Evolutionary conservation across 2,888 invertebrate genomes (phyloP).

Genomic region (Phaedon cochleariae): DNA sequence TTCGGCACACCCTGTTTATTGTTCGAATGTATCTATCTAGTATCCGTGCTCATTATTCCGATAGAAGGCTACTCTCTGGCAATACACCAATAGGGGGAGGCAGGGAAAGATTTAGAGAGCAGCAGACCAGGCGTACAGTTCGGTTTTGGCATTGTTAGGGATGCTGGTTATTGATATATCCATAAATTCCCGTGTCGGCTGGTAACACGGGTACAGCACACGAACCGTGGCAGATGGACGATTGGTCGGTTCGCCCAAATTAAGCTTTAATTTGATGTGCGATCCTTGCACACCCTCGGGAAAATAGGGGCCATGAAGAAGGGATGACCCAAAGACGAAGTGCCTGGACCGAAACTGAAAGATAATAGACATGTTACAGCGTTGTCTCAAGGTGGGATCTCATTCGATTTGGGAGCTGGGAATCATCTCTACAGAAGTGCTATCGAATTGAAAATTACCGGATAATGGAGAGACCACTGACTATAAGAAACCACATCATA

Average conservation of each 20-base stretch:
- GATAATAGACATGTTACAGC: too few relatives aligned
- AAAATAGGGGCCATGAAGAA: not conserved
- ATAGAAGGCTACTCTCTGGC: slow-evolving; percentile 29
- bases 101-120: not conserved
- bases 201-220: slow-evolving; percentile 38
- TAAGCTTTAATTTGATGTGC: slow-evolving; percentile 35
- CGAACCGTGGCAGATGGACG: slow-evolving; percentile 27
- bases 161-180: slow-evolving; percentile 37
- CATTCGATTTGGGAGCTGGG: too few relatives aligned
- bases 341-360: too few relatives aligned
- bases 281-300: slow-evolving; percentile 15
- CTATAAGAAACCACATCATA: too few relatives aligned
- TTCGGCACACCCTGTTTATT: too few relatives aligned
- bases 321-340: not conserved
- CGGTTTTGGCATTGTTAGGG: slow-evolving; percentile 24
- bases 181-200: slow-evolving; percentile 37
- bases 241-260: slow-evolving; percentile 36
- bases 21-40: too few relatives aligned
- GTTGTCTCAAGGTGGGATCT: too few relatives aligned
- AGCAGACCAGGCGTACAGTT: slow-evolving; percentile 21
- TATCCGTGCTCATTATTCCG: slow-evolving; percentile 34
- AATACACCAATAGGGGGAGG: slow-evolving; percentile 12
- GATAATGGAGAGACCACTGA: too few relatives aligned
- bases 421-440: too few relatives aligned
- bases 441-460: too few relatives aligned